Base-by-base conservation (phyloP, 64 coral and sea anemone genomes). In the Hydrozoanthus tunicans region DNA sequence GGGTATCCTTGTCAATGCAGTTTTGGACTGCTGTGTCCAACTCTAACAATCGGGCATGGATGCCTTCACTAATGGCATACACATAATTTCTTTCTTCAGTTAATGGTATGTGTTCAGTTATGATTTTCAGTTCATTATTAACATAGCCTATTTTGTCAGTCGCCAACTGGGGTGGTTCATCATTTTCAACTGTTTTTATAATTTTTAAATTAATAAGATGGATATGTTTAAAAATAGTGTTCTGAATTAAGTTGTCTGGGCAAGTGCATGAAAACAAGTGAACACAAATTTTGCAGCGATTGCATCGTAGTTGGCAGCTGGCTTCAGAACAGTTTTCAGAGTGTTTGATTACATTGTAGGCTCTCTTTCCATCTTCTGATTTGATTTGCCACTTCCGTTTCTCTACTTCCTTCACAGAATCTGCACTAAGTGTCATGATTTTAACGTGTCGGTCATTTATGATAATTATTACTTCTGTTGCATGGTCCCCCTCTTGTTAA, bases 201-300 rank as follows among this genome's bases (percentile, higher is more conserved):
- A 57, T 4, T 55, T 20, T 88, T 54, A 67, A 58, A 9, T 83
- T 65, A 62, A 83, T 4, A n/a, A 94, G 70, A 62, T 94, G 92
- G 9, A 90, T 69, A 78, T 94, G 93, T 54, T 94, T 94, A 53
- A 79, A 94, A 20, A 94, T 90, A 11, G 86, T 78, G 71, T 32
- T 94, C 59, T 43, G 67, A 27, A 90, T 90, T 71, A 94, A 72
- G 53, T 52, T 90, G 57, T 94, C 93, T 5, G 79, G 65, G 59
- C 86, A 94, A 68, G 59, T 94, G 70, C 79, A 93, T 15, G 84
- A 62, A 71, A 58, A 88, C 63, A 78, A 53, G 70, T 94, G 93
- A 9, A 86, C 73, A 73, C 88, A 94, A 12, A 91, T 91, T 63
- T 80, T 81, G 62, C 93, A 95, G 24, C 81, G 63, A n/a, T 15